Evolutionary conservation across 2,113 vertebrate species (phyloP), one percentile per base, ranked within the genome.

Genomic region (Microtus richardsoni): DNA sequence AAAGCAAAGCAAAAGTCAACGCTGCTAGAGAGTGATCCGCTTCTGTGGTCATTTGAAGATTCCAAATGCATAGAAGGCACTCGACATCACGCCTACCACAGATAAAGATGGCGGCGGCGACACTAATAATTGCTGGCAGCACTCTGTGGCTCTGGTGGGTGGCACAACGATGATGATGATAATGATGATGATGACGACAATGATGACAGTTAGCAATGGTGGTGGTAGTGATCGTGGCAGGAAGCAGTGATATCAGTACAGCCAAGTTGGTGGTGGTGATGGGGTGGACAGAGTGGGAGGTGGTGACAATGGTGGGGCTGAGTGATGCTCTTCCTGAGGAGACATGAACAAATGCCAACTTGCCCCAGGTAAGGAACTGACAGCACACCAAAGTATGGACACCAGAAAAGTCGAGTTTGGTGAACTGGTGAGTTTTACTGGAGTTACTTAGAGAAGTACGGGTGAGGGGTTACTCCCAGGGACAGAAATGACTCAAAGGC

Each of bases 231-330:
- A 68, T 30, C 5, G 3, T 13, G 12, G 39, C 41, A 75, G 7
- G 13, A 49, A 39, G 16, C n/a, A 16, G 22, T 30, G 80, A 36
- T 54, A 49, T n/a, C 28, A 80, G 2, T 30, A 47, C 22, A 28
- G 77, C 13, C 16, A 58, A n/a, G 66, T 7, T 64, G 11, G 1
- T 30, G 4, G 0, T 5, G 9, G 6, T 21, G 6, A 22, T 75
- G 26, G 28, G 19, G 5, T 36, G 30, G 49, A 58, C 19, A 19
- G 19, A 58, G 54, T 58, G 2, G 30, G 11, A 36, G 78, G 16
- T 26, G 19, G 1, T n/a, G 21, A 44, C 19, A 13, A 36, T 36
- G 12, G 14, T 12, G 17, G 39, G 49, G n/a, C 8, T 16, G 0
- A 28, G 41, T 41, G 58, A 16, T 16, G 19, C n/a, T 60, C 33